Evolutionary conservation across 2,113 vertebrate species (phyloP).

Genomic region (Lonchura striata): DNA sequence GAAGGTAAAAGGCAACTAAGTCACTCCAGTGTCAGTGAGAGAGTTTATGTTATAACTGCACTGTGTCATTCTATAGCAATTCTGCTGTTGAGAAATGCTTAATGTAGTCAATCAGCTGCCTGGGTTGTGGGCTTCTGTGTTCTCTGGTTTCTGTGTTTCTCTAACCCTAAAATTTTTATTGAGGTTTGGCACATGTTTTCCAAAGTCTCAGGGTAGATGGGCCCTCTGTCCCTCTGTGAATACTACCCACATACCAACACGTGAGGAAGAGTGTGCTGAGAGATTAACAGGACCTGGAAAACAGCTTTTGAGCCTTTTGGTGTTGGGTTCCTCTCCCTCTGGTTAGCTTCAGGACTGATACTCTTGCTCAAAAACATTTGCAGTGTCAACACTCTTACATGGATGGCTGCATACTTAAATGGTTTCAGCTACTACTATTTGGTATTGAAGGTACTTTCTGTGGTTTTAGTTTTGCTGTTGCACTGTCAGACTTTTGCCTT

Average conservation of each 20-base stretch:
- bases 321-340: neutral
- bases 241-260: neutral
- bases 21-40: neutral
- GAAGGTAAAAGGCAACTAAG: neutral
- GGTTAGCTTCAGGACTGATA: neutral
- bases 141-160: neutral
- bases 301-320: neutral
- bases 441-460: neutral
- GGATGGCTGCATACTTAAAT: neutral
- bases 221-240: neutral
- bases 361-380: neutral
- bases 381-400: neutral
- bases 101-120: neutral
- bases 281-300: neutral
- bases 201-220: neutral
- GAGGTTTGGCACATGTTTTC: neutral
- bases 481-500: neutral
- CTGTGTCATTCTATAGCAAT: neutral
- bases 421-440: neutral
- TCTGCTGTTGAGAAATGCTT: neutral
- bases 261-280: neutral
- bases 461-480: neutral
- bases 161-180: neutral
- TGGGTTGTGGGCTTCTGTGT: rapidly evolving
- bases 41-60: neutral